phyloP scores from a whole-genome alignment of 2,797 vertebrate species.

The Scolopax bukidnonensis region DNA sequence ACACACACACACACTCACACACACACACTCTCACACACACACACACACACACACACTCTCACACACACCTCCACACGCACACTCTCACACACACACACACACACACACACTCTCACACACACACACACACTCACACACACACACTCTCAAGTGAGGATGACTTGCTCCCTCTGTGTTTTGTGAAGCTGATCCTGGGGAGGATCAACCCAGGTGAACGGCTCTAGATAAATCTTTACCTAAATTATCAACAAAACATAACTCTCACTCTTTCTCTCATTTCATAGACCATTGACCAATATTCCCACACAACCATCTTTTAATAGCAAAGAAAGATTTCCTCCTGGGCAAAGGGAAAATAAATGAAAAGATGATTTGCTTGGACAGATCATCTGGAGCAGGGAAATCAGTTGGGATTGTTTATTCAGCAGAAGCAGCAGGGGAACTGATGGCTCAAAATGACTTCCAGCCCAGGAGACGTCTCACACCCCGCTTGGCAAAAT shows the following conservation, averaged over 20 bases:
- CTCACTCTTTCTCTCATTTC: neutral
- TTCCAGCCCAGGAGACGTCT: neutral
- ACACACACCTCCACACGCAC: too few species aligned
- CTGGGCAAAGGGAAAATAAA: neutral
- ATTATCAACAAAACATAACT: neutral
- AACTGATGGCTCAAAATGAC: neutral
- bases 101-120: too few species aligned
- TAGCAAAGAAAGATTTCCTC: neutral
- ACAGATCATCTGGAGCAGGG: neutral
- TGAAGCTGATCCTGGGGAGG: neutral
- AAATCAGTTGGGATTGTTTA: neutral
- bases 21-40: too few species aligned
- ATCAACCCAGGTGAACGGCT: neutral
- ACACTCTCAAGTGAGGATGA: neutral
- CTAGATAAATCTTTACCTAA: neutral
- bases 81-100: too few species aligned
- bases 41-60: too few species aligned
- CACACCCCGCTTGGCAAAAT: neutral
- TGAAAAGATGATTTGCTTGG: conserved; percentile 18
- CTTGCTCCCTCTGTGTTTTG: neutral
- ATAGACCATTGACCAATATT: neutral
- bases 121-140: too few species aligned
- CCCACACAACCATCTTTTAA: neutral
- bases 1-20: too few species aligned
- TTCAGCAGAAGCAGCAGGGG: neutral